Evolutionary conservation across 2,888 invertebrate species (phyloP).

Genomic region (Embidobia sp.): DNA sequence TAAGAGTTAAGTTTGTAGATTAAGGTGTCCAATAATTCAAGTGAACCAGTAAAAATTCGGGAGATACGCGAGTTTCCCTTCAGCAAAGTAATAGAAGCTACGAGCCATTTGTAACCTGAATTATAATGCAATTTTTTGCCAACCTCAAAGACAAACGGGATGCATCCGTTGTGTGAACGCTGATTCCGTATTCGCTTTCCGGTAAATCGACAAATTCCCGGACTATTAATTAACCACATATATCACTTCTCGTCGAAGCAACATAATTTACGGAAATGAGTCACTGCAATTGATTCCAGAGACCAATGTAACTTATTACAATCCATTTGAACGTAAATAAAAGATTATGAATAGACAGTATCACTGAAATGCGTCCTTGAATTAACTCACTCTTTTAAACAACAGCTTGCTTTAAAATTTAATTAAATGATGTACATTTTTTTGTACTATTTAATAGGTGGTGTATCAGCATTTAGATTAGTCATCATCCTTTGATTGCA

Average conservation of each 20-base stretch:
- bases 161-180: slow-evolving; percentile 47
- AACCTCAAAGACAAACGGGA: slow-evolving; percentile 44
- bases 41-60: slow-evolving; percentile 17
- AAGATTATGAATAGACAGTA: too few species aligned
- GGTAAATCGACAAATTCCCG: slow-evolving; percentile 73
- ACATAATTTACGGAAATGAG: slow-evolving; percentile 74
- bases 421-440: too few species aligned
- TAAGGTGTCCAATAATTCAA: slow-evolving; percentile 47
- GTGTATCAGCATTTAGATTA: too few species aligned
- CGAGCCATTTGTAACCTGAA: slow-evolving; percentile 52
- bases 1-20: slow-evolving; percentile 24
- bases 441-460: too few species aligned
- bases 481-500: too few species aligned
- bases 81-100: slow-evolving; percentile 29
- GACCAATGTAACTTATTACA: too few species aligned
- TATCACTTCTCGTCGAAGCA: slow-evolving; percentile 69
- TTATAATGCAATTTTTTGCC: slow-evolving; percentile 55
- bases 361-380: too few species aligned
- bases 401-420: too few species aligned
- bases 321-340: too few species aligned
- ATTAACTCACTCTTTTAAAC: too few species aligned
- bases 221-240: slow-evolving; percentile 76
- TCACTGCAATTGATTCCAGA: slow-evolving; percentile 20
- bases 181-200: slow-evolving; percentile 73
- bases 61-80: slow-evolving; percentile 22